Percentiles rank a stretch among this genome's conserved stretches.
phyloP scores from a whole-genome alignment of 2,888 invertebrate genomes.

The Morpho deidamia region DNA sequence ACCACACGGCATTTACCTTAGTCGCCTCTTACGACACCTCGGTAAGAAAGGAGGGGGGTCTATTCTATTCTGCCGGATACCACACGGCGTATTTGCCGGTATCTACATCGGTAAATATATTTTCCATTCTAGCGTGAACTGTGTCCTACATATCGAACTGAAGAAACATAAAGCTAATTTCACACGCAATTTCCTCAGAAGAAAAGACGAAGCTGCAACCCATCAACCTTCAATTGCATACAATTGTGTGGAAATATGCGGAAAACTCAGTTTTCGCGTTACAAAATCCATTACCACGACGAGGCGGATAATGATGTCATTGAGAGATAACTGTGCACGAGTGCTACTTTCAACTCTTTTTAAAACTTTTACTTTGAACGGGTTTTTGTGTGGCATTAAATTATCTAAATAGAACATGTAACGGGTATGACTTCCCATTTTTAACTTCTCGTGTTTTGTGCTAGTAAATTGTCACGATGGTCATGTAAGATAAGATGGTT shows the following conservation, averaged over 20 bases:
- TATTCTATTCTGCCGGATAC: too few relatives aligned
- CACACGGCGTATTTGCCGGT: too few relatives aligned
- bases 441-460: too few relatives aligned
- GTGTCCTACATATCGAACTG: background rate
- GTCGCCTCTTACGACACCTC: too few relatives aligned
- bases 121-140: background rate
- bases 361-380: background rate
- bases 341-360: constrained; percentile 1
- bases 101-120: too few relatives aligned
- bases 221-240: constrained; percentile 18
- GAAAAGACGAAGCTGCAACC: constrained; percentile 2
- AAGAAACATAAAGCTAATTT: background rate
- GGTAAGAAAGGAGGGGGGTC: too few relatives aligned
- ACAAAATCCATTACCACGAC: constrained; percentile 7
- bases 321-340: constrained; percentile 2
- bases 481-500: too few relatives aligned
- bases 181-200: constrained; percentile 2
- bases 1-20: too few relatives aligned
- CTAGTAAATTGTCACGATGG: too few relatives aligned
- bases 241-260: constrained; percentile 16
- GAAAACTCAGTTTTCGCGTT: constrained; percentile 13
- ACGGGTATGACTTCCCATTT: too few relatives aligned
- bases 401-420: too few relatives aligned
- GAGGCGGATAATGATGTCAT: constrained; percentile 14
- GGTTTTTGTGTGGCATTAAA: too few relatives aligned